Evolutionary conservation across 2,113 vertebrate species (phyloP), one percentile per base, ranked within the genome.

Genomic region (Colossoma macropomum): DNA sequence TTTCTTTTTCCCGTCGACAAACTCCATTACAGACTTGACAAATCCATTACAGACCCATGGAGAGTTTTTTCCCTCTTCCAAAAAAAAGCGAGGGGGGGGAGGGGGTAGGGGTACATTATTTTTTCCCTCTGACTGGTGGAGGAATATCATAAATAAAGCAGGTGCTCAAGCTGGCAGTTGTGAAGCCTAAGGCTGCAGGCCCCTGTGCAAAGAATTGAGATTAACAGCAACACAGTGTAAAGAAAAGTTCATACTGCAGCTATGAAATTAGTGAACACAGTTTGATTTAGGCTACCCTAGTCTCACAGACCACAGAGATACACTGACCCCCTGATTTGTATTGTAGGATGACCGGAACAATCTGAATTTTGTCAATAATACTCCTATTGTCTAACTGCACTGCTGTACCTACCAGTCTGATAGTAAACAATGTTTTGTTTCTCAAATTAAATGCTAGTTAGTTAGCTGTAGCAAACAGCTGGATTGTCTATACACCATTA

Each of bases 21-120:
- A 84, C 75, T 81, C 50, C 75, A 84, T 86, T 65, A 84, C 60
- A 78, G 32, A 72, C 68, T 74, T 70, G 62, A 80, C 77, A 84
- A 88, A 84, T 84, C 54, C 23, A 63, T 78, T 77, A 74, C 23
- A 23, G 73, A 87, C 21, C 71, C 68, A 69, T 82, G 66, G 59
- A 83, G 80, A 62, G 28, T 63, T 74, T 71, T 32, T 82, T 80
- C n/a, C 32, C 75, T 63, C 54, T 72, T 19, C 9, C 8, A 74
- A 27, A 68, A 68, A 82, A 81, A 69, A 8, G 19, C 27, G 60
- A 60, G 60, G 65, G 52, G 30, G 23, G 60, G 50, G 52, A 34
- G 5, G 21, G 21, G 0, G 21, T n/a, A 10, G 30, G 70, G 82
- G 19, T 38, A 65, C 70, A 50, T 80, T 71, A 75, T 72, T 75